These are phyloP conservation scores for Aethina tumida DNA, from an alignment of 1,140 invertebrate species.

Conservation along the genomic window DNA sequence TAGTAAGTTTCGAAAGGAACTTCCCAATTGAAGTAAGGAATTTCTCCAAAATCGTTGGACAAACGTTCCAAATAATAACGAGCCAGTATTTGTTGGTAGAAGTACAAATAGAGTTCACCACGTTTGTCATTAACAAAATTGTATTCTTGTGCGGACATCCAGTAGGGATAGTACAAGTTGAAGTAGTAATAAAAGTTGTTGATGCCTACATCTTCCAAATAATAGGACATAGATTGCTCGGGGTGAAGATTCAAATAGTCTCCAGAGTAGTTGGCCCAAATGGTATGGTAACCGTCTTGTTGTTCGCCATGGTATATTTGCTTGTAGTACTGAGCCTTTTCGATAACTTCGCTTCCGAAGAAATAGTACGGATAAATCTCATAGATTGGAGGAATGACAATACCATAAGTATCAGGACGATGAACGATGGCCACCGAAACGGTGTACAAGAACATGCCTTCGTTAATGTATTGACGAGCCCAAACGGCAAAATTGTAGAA, in stretches of 20 bases:
- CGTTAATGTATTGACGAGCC: constrained; percentile 51
- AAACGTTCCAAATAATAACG: constrained; percentile 59
- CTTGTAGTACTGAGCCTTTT: constrained; percentile 46
- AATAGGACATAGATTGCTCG: constrained; percentile 48
- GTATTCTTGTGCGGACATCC: constrained; percentile 42
- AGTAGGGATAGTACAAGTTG: constrained; percentile 50
- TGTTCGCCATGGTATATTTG: constrained; percentile 30
- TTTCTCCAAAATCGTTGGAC: constrained; percentile 49
- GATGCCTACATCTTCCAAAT: constrained; percentile 57
- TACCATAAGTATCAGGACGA: constrained; percentile 45
- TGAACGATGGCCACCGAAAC: constrained; percentile 48
- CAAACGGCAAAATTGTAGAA: constrained; percentile 56
- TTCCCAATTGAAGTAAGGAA: constrained; percentile 45
- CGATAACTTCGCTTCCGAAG: constrained; percentile 46
- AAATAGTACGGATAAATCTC: constrained; percentile 54
- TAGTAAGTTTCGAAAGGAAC: constrained; percentile 48
- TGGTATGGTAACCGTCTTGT: constrained; percentile 38
- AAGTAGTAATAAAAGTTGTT: constrained; percentile 57
- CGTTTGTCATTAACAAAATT: constrained; percentile 41
- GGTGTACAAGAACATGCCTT: constrained; percentile 50
- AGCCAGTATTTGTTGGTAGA: constrained; percentile 47
- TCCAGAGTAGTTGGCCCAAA: constrained; percentile 40
- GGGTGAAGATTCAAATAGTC: constrained; percentile 38
- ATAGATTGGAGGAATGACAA: constrained; percentile 52
- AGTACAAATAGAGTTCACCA: constrained; percentile 48